phyloP scores from a whole-genome alignment of 2,797 vertebrate genomes.

The Diglossa cyanea region DNA sequence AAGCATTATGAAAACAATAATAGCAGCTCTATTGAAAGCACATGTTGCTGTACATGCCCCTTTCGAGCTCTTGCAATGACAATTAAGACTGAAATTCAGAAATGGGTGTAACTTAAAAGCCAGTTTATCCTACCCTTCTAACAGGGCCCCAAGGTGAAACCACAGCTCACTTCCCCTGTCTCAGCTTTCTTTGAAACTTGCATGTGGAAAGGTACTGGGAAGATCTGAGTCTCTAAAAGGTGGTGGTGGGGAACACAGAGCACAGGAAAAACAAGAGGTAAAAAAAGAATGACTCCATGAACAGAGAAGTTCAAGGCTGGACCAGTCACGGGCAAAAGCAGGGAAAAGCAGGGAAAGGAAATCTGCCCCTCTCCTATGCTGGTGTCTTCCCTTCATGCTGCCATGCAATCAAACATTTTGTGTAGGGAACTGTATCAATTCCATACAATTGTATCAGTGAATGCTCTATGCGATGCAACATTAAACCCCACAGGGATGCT shows the following conservation, averaged over 20 bases:
- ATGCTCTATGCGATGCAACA: background rate
- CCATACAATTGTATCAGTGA: fast-evolving
- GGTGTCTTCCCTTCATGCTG: background rate
- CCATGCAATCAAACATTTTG: fast-evolving
- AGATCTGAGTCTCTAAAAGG: background rate
- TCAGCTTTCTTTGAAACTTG: background rate
- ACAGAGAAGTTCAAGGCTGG: background rate
- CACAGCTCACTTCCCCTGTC: background rate
- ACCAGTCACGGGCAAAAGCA: fast-evolving
- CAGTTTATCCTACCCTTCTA: background rate
- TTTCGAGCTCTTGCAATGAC: background rate
- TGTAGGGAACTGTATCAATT: background rate
- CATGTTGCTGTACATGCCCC: background rate
- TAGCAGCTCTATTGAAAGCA: slow-evolving; percentile 21
- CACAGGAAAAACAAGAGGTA: background rate
- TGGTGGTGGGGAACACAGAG: background rate
- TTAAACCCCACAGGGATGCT: background rate
- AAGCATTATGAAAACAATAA: slow-evolving; percentile 16
- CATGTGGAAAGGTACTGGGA: background rate
- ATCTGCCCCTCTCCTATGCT: background rate
- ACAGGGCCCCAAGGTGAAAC: background rate
- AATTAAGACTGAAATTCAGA: background rate
- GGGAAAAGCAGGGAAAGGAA: background rate
- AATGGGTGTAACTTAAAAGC: background rate
- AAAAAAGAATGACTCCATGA: background rate